Evolutionary conservation across 1,140 invertebrate species (phyloP), one percentile per base, ranked within the genome.

Genomic region (Odontomachus brunneus): DNA sequence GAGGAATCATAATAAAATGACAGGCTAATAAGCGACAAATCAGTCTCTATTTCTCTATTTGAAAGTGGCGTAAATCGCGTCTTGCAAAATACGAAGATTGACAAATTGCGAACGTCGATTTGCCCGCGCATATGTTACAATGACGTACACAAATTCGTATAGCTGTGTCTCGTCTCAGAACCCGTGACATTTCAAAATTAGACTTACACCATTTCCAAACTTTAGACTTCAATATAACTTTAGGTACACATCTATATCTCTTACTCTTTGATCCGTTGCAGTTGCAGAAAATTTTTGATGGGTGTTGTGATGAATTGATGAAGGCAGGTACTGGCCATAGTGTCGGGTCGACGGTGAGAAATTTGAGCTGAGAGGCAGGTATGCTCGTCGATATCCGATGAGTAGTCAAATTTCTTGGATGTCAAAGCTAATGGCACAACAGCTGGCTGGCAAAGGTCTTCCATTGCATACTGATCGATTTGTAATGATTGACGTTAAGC

Each of bases 241-340:
- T 74, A 80, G 44, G 48, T 60, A 59, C 62, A 48, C 33, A 51
- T 26, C 48, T 51, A 26, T 59, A 24, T 59, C 62, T 85, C 93
- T 94, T 93, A 94, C 93, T 93, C 88, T 91, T 91, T 93, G 57
- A 94, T 91, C 78, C 92, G 92, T 74, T 91, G 92, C 67, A 93
- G 85, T 87, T 90, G 90, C 29, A 93, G 84, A 53, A 93, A 62
- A 86, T 93, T 94, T 89, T 93, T 93, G 88, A 94, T 88, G 49
- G 92, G 88, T 51, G 91, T 86, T 57, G 90, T 87, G 83, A 93
- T 82, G 48, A 93, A 90, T 74, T 92, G 91, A 86, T 89, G 91
- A 55, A 91, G 84, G 57, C 87, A 91, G 78, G 91, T 89, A 87
- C 88, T 90, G 78, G 93, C 93, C 93, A 94, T 94, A 57, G 48